Conservation (phyloP, 2,113 vertebrate genomes). For the Paramormyrops kingsleyae region DNA sequence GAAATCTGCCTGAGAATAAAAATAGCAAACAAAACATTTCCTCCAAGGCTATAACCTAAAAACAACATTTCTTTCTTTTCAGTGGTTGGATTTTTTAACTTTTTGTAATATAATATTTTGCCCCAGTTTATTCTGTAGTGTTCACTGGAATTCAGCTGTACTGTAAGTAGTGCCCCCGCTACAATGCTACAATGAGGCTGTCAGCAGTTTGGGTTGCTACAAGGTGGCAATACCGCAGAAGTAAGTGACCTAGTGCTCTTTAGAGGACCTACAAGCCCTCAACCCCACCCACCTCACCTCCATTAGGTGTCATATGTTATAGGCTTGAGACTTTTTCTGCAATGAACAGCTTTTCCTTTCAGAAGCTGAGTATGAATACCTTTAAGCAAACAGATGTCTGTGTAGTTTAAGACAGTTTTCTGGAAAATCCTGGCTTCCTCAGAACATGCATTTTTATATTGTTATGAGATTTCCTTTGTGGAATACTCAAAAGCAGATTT, state of each 20-base stretch:
- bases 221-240: not conserved
- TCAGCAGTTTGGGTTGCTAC: not conserved
- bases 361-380: no score
- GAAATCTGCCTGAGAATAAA: slow-evolving; percentile 1
- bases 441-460: no score
- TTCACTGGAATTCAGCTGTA: not conserved
- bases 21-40: not conserved
- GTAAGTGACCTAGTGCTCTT: not conserved
- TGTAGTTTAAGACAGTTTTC: no score
- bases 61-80: not conserved
- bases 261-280: not conserved
- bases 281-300: no score
- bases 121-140: not conserved
- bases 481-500: no score
- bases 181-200: not conserved
- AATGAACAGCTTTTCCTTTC: no score
- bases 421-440: no score
- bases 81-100: not conserved
- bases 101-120: slow-evolving; percentile 1
- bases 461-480: no score
- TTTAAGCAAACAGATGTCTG: no score
- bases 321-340: no score
- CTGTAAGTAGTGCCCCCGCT: not conserved
- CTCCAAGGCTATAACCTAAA: not conserved
- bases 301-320: no score